phyloP scores from a whole-genome alignment of 2,113 vertebrate genomes.

The Hipposideros armiger region DNA sequence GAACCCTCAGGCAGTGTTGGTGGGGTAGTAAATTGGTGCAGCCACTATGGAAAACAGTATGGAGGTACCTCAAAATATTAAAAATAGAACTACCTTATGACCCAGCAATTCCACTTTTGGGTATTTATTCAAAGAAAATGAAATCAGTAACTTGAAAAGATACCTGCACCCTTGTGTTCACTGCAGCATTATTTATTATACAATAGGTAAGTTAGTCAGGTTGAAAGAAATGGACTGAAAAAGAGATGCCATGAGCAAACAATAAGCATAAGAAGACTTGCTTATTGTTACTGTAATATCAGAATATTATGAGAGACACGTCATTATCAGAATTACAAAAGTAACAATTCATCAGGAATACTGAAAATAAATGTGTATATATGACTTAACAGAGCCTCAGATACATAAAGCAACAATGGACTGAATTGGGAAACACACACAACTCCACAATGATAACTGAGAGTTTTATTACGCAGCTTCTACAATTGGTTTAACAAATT shows the following conservation, averaged over 20 bases:
- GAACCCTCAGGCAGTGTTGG: neutral
- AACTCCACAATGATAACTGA: accelerated
- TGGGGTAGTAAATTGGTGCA: neutral
- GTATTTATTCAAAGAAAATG: neutral
- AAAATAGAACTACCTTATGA: neutral
- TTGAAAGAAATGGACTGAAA: neutral
- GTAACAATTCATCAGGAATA: neutral
- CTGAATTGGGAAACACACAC: too few relatives aligned
- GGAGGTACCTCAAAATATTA: neutral
- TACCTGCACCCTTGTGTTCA: accelerated
- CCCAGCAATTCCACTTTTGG: neutral
- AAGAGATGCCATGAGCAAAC: neutral
- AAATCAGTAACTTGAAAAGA: neutral
- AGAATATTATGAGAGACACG: neutral
- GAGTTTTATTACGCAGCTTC: neutral
- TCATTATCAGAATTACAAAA: neutral
- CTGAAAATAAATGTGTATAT: too few relatives aligned
- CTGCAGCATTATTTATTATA: too few relatives aligned
- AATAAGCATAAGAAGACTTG: neutral
- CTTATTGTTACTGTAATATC: neutral
- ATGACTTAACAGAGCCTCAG: neutral
- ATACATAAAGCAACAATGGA: neutral
- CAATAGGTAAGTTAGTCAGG: neutral
- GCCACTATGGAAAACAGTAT: neutral
- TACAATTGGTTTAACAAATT: neutral